Percentiles rank a stretch among this genome's conserved stretches.
These are phyloP conservation scores for Seriola dumerili DNA, from an alignment of 2,113 vertebrate species.

Conservation along the genomic window DNA sequence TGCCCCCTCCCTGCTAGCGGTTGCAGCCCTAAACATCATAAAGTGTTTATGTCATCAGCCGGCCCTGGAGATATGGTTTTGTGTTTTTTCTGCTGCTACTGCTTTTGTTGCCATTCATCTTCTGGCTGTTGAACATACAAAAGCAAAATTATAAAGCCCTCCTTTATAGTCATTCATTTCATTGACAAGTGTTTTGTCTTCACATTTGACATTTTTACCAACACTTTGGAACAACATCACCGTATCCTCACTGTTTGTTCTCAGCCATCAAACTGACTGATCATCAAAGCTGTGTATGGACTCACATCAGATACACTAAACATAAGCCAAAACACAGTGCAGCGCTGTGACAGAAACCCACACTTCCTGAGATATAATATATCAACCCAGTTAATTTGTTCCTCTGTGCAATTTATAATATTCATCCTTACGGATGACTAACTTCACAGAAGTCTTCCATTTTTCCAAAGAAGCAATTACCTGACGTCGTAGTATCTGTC, in stretches of 20 bases:
- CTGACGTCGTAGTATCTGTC: slow-evolving; percentile 76
- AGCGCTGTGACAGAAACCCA: slow-evolving; percentile 38
- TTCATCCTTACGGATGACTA: slow-evolving; percentile 73
- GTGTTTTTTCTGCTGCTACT: neutral
- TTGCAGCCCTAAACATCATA: too few relatives aligned
- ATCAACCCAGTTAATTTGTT: slow-evolving; percentile 78
- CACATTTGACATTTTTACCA: slow-evolving; percentile 31
- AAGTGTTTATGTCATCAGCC: too few relatives aligned
- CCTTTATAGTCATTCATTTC: neutral
- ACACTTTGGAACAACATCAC: slow-evolving; percentile 27
- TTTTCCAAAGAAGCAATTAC: slow-evolving; percentile 85
- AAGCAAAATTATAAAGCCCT: neutral
- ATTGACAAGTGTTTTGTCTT: slow-evolving; percentile 21
- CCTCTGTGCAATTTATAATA: slow-evolving; percentile 75
- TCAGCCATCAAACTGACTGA: slow-evolving; percentile 54
- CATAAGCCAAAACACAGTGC: slow-evolving; percentile 41
- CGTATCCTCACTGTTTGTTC: slow-evolving; percentile 31
- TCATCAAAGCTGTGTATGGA: slow-evolving; percentile 45
- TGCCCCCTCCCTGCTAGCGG: too few relatives aligned
- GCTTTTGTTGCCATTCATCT: slow-evolving; percentile 3
- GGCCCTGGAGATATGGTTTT: too few relatives aligned
- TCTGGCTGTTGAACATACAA: slow-evolving; percentile 3
- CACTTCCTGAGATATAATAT: slow-evolving; percentile 60
- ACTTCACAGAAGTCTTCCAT: slow-evolving; percentile 70
- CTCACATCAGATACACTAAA: slow-evolving; percentile 52